Evolutionary conservation across 92 coral and sea anemone species (phyloP).

Genomic region (Paragorgia papillata): DNA sequence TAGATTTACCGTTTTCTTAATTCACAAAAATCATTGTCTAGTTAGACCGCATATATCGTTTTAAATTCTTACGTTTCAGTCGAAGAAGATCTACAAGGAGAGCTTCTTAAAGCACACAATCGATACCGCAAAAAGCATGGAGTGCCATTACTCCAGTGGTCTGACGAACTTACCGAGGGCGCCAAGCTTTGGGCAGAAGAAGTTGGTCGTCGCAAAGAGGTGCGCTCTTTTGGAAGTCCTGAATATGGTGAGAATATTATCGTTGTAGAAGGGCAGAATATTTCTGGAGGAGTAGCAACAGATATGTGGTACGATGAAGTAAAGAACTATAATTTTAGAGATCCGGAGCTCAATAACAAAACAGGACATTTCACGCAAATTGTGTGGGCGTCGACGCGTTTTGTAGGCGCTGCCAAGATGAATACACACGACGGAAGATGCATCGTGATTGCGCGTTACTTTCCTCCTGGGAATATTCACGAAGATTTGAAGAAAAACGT

Average conservation of each 20-base stretch:
- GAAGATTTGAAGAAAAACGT: constrained; percentile 29
- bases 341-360: constrained; percentile 78
- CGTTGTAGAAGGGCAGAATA: constrained; percentile 77
- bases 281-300: constrained; percentile 82
- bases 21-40: no score
- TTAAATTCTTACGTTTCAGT: constrained; percentile 16
- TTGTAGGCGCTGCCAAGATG: constrained; percentile 43
- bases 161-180: constrained; percentile 76
- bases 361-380: constrained; percentile 95
- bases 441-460: constrained; percentile 37
- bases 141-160: constrained; percentile 78
- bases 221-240: constrained; percentile 70
- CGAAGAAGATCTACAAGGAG: constrained; percentile 66
- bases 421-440: constrained; percentile 36
- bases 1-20: no score
- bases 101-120: constrained; percentile 83
- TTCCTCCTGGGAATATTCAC: constrained; percentile 37
- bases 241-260: constrained; percentile 93
- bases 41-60: no score
- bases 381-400: constrained; percentile 68
- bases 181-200: constrained; percentile 97
- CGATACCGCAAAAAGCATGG: constrained; percentile 81
- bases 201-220: constrained; percentile 77
- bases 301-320: constrained; percentile 89
- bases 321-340: constrained; percentile 70